Evolutionary conservation across 2,113 vertebrate species (phyloP).

Genomic region (Oreamnos americanus): DNA sequence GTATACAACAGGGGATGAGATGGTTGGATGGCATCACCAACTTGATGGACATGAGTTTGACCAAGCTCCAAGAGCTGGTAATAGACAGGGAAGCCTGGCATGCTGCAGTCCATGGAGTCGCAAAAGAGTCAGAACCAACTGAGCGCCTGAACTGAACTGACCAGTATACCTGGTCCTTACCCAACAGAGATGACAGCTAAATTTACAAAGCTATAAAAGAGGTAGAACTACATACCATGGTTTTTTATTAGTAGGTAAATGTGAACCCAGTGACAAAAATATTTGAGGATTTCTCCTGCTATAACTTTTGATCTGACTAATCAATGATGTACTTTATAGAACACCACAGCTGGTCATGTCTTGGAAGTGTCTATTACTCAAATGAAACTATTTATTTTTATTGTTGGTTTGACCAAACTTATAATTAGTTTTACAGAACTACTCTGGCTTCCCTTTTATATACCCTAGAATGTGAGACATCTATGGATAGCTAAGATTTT

Average conservation of each 20-base stretch:
- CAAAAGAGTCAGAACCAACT: not conserved
- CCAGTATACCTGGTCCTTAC: not conserved
- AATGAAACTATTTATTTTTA: conserved; percentile 19
- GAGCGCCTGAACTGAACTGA: not conserved
- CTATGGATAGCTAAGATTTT: not conserved
- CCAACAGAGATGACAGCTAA: not conserved
- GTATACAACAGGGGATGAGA: not conserved
- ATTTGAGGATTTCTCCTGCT: conserved; percentile 1
- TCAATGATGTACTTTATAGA: not conserved
- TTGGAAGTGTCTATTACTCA: not conserved
- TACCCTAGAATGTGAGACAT: not conserved
- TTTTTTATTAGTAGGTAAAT: conserved; percentile 17
- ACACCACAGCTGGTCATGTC: not conserved
- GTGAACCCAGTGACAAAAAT: not conserved
- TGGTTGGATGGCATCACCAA: not conserved
- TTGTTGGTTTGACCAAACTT: not conserved
- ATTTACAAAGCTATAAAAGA: not conserved
- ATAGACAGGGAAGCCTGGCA: not conserved
- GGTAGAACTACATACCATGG: not conserved
- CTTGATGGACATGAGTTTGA: not conserved
- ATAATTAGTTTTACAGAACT: not conserved
- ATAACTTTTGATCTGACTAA: conserved; percentile 1
- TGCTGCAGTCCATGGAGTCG: not conserved
- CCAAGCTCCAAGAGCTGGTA: not conserved
- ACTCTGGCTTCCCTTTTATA: not conserved